Evolutionary conservation across 2,113 vertebrate genomes (phyloP).

Genomic region (Sprattus sprattus): DNA sequence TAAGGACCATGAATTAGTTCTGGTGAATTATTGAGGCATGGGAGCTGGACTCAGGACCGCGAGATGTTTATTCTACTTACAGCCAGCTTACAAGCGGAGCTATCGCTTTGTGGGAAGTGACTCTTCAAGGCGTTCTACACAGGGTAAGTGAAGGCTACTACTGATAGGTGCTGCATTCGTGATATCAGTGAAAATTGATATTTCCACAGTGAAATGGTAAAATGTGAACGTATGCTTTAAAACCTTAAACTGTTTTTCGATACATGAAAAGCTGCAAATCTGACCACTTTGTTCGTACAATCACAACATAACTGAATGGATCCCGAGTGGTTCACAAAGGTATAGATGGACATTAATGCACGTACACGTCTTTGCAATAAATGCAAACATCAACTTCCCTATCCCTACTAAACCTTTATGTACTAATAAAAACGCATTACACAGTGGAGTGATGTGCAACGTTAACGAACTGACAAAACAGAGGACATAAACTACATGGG

Average conservation of each 20-base stretch:
- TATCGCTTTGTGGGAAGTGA: background rate
- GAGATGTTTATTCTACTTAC: background rate
- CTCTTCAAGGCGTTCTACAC: background rate
- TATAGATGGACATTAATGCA: background rate
- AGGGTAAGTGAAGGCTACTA: background rate
- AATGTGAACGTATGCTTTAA: background rate
- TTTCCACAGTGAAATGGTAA: background rate
- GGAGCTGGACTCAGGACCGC: background rate
- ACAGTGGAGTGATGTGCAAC: background rate
- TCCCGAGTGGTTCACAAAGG: slow-evolving; percentile 4
- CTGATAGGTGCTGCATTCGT: background rate
- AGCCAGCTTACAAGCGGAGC: background rate
- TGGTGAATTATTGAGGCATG: background rate
- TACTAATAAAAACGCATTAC: background rate
- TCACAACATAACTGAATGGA: background rate
- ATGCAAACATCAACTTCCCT: background rate
- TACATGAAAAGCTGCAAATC: background rate
- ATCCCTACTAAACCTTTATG: background rate
- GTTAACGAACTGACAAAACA: background rate
- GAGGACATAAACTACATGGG: background rate
- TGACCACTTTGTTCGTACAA: background rate
- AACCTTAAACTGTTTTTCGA: background rate
- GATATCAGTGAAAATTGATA: background rate
- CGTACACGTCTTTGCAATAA: background rate
- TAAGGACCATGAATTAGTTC: slow-evolving; percentile 1